These are phyloP conservation scores for Agrenia bidenticulata DNA, from an alignment of 2,888 invertebrate genomes.

Conservation along the genomic window DNA sequence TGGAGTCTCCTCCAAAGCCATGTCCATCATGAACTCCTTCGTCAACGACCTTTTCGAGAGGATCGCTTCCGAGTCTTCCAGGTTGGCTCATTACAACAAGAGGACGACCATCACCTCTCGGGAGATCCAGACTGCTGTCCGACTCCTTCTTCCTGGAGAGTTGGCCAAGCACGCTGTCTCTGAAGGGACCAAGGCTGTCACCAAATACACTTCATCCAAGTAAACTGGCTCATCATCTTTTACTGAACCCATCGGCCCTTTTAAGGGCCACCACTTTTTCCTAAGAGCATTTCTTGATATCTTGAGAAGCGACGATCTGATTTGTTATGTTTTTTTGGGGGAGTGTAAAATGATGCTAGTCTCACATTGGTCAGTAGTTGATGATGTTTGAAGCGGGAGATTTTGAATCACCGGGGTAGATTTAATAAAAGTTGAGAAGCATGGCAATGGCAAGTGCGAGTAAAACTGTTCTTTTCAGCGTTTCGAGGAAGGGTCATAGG, in stretches of 20 bases:
- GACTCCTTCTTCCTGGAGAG: too few relatives aligned
- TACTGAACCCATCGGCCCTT: constrained; percentile 38
- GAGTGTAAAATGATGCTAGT: neutral
- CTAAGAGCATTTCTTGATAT: constrained; percentile 23
- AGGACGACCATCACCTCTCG: too few relatives aligned
- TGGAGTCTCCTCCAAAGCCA: too few relatives aligned
- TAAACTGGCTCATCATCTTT: constrained; percentile 35
- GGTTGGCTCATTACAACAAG: too few relatives aligned
- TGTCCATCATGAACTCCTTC: too few relatives aligned
- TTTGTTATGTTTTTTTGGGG: neutral
- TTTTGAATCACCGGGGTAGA: too few relatives aligned
- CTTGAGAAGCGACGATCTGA: neutral
- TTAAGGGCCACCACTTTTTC: constrained; percentile 40
- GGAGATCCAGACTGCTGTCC: too few relatives aligned
- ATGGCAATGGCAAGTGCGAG: neutral
- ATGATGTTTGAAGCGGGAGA: neutral
- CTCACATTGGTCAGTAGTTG: neutral
- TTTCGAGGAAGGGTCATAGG: too few relatives aligned
- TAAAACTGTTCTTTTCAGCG: too few relatives aligned
- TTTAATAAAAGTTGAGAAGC: neutral
- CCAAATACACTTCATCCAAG: too few relatives aligned
- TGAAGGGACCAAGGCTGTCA: constrained; percentile 59
- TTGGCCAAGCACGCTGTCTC: constrained; percentile 61
- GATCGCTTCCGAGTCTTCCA: too few relatives aligned
- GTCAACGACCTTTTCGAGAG: too few relatives aligned